Evolutionary conservation across 2,888 invertebrate species (phyloP).

Genomic region (Brachyptera risi): DNA sequence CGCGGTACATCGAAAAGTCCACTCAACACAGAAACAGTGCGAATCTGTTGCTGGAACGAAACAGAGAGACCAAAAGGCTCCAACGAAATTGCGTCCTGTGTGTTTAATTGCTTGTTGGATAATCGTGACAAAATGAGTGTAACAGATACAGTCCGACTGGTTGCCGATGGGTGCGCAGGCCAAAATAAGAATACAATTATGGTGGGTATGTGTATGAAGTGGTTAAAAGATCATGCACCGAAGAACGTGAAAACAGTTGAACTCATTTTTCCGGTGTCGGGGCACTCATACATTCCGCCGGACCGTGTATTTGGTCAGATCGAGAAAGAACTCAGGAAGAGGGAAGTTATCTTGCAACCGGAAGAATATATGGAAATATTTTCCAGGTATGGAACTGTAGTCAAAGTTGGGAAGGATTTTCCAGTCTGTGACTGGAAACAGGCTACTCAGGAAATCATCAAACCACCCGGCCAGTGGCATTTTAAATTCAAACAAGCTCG

Average conservation of each 20-base stretch:
- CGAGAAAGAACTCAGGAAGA: constrained; percentile 35
- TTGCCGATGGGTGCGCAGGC: constrained; percentile 39
- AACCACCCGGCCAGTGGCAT: constrained; percentile 34
- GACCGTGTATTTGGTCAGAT: constrained; percentile 38
- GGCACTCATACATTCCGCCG: constrained; percentile 38
- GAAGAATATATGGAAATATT: constrained; percentile 35
- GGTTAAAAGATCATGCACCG: constrained; percentile 34
- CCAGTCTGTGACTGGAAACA: constrained; percentile 34
- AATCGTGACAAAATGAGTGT: background rate
- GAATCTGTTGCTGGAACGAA: constrained; percentile 20
- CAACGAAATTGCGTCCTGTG: constrained; percentile 20
- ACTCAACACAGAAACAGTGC: constrained; percentile 13
- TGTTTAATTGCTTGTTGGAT: background rate
- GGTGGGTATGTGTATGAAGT: constrained; percentile 35
- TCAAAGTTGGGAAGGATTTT: constrained; percentile 31
- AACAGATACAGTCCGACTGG: constrained; percentile 34
- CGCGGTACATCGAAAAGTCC: constrained; percentile 26
- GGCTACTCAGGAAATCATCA: constrained; percentile 29
- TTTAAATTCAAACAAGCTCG: constrained; percentile 34
- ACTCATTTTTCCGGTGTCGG: constrained; percentile 37
- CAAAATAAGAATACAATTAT: constrained; percentile 39
- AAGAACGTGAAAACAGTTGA: constrained; percentile 33
- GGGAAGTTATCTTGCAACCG: constrained; percentile 32
- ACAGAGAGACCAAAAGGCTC: constrained; percentile 14
- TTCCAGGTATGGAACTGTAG: constrained; percentile 30